Evolutionary conservation across 2,888 invertebrate genomes (phyloP).

Genomic region (Drosophila recens): DNA sequence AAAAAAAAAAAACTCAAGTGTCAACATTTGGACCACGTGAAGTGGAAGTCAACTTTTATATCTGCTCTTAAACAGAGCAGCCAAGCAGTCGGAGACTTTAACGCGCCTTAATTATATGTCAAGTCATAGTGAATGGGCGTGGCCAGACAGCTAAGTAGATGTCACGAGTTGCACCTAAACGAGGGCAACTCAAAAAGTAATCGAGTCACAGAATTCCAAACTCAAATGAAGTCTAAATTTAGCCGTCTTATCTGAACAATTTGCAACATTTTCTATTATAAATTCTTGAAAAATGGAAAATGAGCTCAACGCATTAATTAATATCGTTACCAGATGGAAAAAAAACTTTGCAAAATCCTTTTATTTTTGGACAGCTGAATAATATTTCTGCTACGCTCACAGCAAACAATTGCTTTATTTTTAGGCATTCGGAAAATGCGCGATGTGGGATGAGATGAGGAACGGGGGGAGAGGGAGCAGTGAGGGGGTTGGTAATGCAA

Average conservation of each 20-base stretch:
- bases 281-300: background rate
- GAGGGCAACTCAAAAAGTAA: constrained; percentile 32
- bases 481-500: constrained; percentile 5
- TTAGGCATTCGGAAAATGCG: constrained; percentile 22
- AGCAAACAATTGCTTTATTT: constrained; percentile 23
- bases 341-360: constrained; percentile 3
- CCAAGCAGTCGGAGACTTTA: constrained; percentile 20
- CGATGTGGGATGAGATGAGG: background rate
- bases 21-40: constrained; percentile 57
- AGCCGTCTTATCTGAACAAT: background rate
- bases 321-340: constrained; percentile 11
- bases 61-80: constrained; percentile 46
- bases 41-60: constrained; percentile 51
- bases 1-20: constrained; percentile 40
- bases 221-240: background rate
- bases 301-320: constrained; percentile 9
- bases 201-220: background rate
- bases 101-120: constrained; percentile 57
- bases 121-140: constrained; percentile 44
- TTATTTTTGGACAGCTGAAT: background rate
- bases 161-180: constrained; percentile 29
- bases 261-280: background rate
- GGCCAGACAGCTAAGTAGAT: constrained; percentile 34
- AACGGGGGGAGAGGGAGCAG: background rate
- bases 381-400: background rate